Percentiles rank a stretch among this genome's conserved stretches.
Evolutionary conservation across 2,113 vertebrate genomes (phyloP).

Genomic region (Odontophorus gujanensis): DNA sequence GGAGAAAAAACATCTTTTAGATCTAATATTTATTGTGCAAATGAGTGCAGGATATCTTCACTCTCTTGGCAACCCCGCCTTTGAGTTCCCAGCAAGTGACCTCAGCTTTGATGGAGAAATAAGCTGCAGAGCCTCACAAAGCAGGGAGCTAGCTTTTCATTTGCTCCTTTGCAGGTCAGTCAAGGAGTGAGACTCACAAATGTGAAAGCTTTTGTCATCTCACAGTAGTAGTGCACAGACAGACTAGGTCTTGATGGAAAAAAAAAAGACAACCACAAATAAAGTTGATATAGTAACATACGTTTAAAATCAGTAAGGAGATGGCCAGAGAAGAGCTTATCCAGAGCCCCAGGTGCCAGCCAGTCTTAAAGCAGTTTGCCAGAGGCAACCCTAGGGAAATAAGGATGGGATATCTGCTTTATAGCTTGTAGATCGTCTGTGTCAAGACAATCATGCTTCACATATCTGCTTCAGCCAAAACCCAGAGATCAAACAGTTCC

Average conservation of each 20-base stretch:
- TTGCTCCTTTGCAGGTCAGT: not conserved
- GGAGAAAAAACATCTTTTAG: not conserved
- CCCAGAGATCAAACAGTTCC: not conserved
- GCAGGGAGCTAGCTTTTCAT: not conserved
- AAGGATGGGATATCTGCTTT: not conserved
- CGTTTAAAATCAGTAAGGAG: slow-evolving; percentile 39
- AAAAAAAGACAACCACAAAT: not conserved
- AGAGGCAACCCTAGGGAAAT: slow-evolving; percentile 2
- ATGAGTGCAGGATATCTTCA: not conserved
- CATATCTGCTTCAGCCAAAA: not conserved
- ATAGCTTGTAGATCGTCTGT: not conserved
- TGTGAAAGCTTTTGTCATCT: slow-evolving; percentile 37
- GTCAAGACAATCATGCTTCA: not conserved
- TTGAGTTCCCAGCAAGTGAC: not conserved
- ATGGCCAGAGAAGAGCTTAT: slow-evolving; percentile 5
- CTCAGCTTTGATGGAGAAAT: slow-evolving; percentile 43
- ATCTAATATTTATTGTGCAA: not conserved
- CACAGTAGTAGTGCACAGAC: not conserved
- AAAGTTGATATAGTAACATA: not conserved
- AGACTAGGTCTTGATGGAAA: not conserved
- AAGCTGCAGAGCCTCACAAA: not conserved
- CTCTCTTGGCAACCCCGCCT: not conserved
- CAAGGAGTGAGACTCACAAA: slow-evolving; percentile 7
- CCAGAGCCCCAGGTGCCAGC: not conserved
- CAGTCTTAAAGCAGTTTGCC: not conserved